Conservation (phyloP, 2,113 vertebrate species). For the Mystacornis crossleyi region DNA sequence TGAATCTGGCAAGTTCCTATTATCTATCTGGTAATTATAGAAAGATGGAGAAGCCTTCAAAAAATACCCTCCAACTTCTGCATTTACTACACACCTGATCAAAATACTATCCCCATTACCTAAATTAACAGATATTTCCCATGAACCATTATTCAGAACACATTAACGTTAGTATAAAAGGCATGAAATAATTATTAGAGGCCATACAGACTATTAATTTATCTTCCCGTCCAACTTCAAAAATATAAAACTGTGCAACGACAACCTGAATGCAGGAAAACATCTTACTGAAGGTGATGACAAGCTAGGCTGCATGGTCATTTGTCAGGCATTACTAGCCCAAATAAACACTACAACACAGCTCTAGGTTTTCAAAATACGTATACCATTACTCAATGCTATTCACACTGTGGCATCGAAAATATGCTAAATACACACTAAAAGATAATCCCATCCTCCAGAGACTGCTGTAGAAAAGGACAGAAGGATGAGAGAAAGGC, state of each 20-base stretch:
- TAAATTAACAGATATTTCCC: not conserved
- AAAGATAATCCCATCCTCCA: constrained; percentile 18
- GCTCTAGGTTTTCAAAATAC: not conserved
- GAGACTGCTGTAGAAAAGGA: not conserved
- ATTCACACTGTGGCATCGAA: not conserved
- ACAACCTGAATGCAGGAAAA: not conserved
- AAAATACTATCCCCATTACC: not conserved
- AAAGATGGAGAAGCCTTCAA: constrained; percentile 25
- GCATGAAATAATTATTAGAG: not conserved
- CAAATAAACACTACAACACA: not conserved
- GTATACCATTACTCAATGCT: not conserved
- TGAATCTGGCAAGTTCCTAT: constrained; percentile 49
- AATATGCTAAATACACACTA: not conserved
- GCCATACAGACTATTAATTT: not conserved
- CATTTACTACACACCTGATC: constrained; percentile 27
- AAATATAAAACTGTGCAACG: not conserved
- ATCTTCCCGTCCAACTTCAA: not conserved
- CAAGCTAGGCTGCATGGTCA: not conserved
- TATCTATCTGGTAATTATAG: constrained; percentile 42
- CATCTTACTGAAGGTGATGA: not conserved
- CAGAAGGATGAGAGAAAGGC: not conserved
- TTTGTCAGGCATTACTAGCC: not conserved
- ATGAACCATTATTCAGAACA: not conserved
- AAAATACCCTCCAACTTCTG: not conserved
- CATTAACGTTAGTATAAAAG: not conserved